These are phyloP conservation scores for Ameiurus melas DNA, from an alignment of 2,113 vertebrate species.

Conservation along the genomic window DNA sequence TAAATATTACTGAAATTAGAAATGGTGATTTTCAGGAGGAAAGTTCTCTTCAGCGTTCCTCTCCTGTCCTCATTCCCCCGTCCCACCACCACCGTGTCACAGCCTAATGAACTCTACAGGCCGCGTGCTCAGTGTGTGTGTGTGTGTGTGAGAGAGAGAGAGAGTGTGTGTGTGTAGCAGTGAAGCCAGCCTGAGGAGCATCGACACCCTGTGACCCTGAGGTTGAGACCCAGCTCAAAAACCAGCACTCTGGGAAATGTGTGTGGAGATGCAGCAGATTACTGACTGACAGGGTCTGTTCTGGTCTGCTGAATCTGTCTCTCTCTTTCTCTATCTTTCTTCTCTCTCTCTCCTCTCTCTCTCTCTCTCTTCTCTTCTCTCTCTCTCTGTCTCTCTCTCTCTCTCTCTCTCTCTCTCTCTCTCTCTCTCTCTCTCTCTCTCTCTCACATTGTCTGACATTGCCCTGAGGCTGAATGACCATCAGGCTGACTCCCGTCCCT, in stretches of 20 bases:
- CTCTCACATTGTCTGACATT: background rate
- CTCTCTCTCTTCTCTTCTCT: too few species aligned
- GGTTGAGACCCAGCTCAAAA: background rate
- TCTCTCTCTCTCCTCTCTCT: too few species aligned
- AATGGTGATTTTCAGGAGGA: background rate
- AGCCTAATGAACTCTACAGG: background rate
- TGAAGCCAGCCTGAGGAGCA: background rate
- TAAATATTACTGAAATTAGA: background rate
- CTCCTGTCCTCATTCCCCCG: background rate
- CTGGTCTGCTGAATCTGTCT: background rate
- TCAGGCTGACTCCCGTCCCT: background rate
- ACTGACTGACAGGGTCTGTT: slow-evolving; percentile 7
- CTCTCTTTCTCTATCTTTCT: too few species aligned
- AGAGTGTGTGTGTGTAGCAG: background rate
- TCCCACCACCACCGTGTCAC: background rate
- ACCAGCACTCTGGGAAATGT: background rate
- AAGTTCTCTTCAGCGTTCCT: background rate
- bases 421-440: background rate
- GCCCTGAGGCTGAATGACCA: background rate
- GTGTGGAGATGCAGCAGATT: background rate
- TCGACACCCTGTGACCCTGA: background rate
- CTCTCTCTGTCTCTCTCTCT: too few species aligned
- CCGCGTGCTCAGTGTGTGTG: background rate
- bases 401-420: too few species aligned
- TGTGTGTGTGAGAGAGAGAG: too few species aligned